Conservation (phyloP, 2,797 vertebrate genomes). For the Cephalopachus bancanus region DNA sequence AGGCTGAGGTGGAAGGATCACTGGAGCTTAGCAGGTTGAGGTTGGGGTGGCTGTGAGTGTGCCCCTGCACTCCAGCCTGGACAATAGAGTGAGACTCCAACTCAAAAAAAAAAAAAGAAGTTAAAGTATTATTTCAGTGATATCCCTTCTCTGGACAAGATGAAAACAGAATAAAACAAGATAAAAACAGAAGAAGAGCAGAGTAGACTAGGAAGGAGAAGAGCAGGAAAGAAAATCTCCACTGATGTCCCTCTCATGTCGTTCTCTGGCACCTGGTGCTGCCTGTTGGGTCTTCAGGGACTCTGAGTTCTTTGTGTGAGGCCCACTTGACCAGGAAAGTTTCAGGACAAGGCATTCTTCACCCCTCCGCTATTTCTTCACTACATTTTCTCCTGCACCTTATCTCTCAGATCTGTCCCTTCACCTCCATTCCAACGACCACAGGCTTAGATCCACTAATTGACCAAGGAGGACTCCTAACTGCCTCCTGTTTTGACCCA, state of each 20-base stretch:
- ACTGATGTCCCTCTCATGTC: accelerated
- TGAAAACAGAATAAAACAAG: background rate
- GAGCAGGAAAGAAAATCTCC: background rate
- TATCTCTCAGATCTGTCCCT: background rate
- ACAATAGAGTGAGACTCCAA: no score
- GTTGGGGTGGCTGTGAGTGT: no score
- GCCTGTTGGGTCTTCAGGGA: background rate
- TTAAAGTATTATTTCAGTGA: background rate
- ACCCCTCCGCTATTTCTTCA: background rate
- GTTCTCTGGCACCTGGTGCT: background rate
- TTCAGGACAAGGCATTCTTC: background rate
- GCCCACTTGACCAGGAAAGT: background rate
- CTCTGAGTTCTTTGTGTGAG: background rate
- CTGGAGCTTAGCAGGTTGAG: no score
- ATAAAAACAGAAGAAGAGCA: background rate
- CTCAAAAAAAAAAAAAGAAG: no score
- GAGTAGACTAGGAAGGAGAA: background rate
- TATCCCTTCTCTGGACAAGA: background rate
- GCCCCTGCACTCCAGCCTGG: no score
- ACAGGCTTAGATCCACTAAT: background rate
- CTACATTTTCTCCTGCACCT: background rate
- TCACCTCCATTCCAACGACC: background rate
- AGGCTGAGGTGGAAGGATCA: no score
- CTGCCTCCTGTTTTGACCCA: background rate
- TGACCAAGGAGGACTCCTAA: background rate